These are phyloP conservation scores for Eumeta japonica DNA, from an alignment of 1,140 invertebrate genomes.

Conservation along the genomic window DNA sequence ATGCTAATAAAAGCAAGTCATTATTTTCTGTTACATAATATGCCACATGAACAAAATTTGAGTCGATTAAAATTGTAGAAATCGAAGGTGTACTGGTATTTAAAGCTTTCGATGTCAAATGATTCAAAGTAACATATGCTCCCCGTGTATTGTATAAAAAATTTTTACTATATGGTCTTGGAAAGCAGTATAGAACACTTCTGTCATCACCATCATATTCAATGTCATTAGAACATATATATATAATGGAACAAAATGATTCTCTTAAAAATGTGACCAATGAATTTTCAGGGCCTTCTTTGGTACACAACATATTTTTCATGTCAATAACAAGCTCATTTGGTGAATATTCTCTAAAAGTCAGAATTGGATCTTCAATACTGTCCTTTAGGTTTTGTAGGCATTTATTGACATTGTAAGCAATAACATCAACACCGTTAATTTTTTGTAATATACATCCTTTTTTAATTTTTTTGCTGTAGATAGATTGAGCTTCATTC, in stretches of 20 bases:
- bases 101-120: conserved; percentile 64
- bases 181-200: conserved; percentile 67
- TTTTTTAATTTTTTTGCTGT: conserved; percentile 65
- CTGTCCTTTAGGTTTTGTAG: conserved; percentile 62
- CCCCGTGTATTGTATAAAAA: conserved; percentile 63
- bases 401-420: conserved; percentile 51
- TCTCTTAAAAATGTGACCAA: conserved; percentile 58
- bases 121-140: conserved; percentile 68
- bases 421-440: conserved; percentile 63
- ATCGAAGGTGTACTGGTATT: conserved; percentile 57
- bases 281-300: conserved; percentile 53
- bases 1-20: conserved; percentile 56
- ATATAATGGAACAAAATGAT: conserved; percentile 62
- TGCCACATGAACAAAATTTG: conserved; percentile 59
- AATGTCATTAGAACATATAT: conserved; percentile 62
- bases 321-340: conserved; percentile 26
- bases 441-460: conserved; percentile 68
- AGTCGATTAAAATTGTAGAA: conserved; percentile 58
- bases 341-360: conserved; percentile 27
- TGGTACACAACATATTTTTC: conserved; percentile 41
- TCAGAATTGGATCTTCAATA: conserved; percentile 33
- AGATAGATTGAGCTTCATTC: conserved; percentile 64
- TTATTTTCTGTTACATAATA: conserved; percentile 56
- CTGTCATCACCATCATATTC: conserved; percentile 64
- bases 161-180: conserved; percentile 61